Conservation (phyloP, 2,888 invertebrate species). For the Eupithecia vulgata region DNA sequence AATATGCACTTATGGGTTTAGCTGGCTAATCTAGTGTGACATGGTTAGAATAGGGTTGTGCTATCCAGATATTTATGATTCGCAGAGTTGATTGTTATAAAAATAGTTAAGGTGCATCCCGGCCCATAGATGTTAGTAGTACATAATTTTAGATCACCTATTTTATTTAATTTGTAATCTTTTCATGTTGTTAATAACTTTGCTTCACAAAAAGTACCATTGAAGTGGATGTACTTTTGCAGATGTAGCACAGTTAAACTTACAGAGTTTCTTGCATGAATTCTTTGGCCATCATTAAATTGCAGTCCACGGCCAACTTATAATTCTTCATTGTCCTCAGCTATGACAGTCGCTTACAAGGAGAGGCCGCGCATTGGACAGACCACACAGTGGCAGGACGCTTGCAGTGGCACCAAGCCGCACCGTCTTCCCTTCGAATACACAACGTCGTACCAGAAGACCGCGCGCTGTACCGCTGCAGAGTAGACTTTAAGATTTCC, state of each 20-base stretch:
- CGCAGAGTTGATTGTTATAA: not conserved
- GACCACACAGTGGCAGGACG: constrained; percentile 86
- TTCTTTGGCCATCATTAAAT: not conserved
- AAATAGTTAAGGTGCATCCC: not conserved
- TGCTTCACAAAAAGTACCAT: no score
- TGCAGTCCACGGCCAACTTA: constrained; percentile 51
- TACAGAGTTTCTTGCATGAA: not conserved
- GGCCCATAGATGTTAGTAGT: not conserved
- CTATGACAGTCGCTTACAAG: constrained; percentile 86
- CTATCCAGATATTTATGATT: not conserved
- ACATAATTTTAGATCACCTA: not conserved
- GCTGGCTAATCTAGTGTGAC: constrained; percentile 30
- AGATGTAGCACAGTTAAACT: not conserved
- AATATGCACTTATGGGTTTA: constrained; percentile 32
- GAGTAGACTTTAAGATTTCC: constrained; percentile 91
- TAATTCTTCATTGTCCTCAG: constrained; percentile 70
- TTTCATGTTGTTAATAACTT: no score
- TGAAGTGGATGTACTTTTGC: not conserved
- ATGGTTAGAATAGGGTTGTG: constrained; percentile 21
- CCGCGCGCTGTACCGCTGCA: constrained; percentile 90
- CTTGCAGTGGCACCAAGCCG: constrained; percentile 87
- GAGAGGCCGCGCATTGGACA: constrained; percentile 88
- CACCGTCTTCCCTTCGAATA: constrained; percentile 87
- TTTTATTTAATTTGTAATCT: not conserved
- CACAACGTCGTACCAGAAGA: constrained; percentile 88